Percentiles rank a stretch among this genome's conserved stretches.
Conservation (phyloP, 2,113 vertebrate genomes). For the Ochotona princeps region DNA sequence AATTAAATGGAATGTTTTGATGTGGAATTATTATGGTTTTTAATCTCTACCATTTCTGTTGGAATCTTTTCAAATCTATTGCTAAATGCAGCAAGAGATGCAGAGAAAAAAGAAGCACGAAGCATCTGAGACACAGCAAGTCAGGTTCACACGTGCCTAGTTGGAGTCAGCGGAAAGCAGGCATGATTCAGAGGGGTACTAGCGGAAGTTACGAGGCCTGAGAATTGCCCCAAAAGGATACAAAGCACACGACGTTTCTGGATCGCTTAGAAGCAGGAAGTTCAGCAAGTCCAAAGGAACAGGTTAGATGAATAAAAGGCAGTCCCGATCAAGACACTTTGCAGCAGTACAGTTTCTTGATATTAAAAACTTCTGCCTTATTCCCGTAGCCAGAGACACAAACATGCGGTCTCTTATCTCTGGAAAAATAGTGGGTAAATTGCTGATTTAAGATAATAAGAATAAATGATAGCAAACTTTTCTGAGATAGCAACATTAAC, state of each 20-base stretch:
- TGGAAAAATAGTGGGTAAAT: background rate
- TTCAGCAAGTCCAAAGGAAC: background rate
- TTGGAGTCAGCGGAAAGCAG: background rate
- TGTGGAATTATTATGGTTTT: background rate
- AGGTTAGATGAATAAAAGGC: slow-evolving; percentile 28
- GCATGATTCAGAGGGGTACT: background rate
- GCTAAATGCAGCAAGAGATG: background rate
- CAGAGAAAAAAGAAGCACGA: background rate
- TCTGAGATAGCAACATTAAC: background rate
- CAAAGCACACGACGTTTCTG: background rate
- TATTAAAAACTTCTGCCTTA: background rate
- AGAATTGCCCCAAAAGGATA: background rate
- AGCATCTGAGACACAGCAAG: background rate
- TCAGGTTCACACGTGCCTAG: background rate
- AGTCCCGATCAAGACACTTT: background rate
- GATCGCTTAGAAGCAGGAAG: background rate
- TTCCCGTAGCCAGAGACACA: background rate
- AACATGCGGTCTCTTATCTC: background rate
- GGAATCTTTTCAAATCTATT: too few relatives aligned
- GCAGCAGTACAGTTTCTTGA: background rate
- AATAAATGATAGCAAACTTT: background rate
- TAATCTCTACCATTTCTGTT: too few relatives aligned
- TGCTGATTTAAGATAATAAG: background rate
- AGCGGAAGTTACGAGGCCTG: background rate
- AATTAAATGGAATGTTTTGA: slow-evolving; percentile 9